phyloP scores from a whole-genome alignment of 64 coral and sea anemone genomes.

The Hydrozoanthus tunicans region DNA sequence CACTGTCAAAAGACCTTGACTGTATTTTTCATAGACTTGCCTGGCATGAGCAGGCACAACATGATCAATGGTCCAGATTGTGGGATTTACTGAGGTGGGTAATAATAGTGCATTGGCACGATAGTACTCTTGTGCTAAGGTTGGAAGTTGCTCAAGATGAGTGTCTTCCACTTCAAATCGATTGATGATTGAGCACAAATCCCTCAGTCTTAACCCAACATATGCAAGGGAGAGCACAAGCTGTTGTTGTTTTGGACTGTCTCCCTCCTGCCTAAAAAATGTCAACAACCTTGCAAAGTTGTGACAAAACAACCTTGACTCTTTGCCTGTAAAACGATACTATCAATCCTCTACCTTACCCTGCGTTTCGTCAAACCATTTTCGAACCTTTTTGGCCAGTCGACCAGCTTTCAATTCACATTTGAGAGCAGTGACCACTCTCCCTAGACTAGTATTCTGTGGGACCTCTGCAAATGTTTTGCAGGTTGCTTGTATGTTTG shows the following conservation, averaged over 20 bases:
- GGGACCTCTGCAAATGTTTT: neutral
- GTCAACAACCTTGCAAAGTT: neutral
- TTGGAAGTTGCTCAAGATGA: neutral
- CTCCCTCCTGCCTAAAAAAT: neutral
- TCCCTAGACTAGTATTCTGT: neutral
- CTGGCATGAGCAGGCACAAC: neutral
- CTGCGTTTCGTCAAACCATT: neutral
- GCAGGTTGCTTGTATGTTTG: too few species aligned
- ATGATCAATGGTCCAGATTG: neutral
- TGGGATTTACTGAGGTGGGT: neutral
- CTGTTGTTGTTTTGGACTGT: neutral
- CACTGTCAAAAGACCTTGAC: neutral
- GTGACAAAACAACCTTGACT: slow-evolving; percentile 1
- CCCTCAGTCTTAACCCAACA: neutral
- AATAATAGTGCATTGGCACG: neutral
- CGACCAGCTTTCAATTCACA: neutral
- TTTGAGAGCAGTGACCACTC: neutral
- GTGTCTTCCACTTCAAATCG: neutral
- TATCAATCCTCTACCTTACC: neutral
- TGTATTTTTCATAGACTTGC: neutral
- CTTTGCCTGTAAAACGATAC: neutral
- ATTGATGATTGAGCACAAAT: neutral
- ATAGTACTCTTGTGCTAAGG: neutral
- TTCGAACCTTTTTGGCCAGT: neutral
- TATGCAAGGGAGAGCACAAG: neutral